Percentiles rank a stretch among this genome's conserved stretches.
Evolutionary conservation across 2,797 vertebrate species (phyloP).

Genomic region (Dermochelys coriacea): DNA sequence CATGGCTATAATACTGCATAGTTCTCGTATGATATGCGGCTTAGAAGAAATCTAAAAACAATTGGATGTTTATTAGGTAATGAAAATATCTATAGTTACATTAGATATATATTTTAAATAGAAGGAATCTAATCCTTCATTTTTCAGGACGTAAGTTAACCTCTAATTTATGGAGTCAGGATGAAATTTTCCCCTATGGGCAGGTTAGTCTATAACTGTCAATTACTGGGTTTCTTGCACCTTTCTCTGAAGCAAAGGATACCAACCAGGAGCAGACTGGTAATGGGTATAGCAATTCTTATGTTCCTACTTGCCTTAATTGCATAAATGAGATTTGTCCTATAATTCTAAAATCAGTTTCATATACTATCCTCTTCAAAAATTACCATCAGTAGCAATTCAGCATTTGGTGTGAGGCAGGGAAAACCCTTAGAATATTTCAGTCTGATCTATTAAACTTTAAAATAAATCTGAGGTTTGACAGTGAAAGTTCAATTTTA

Average conservation of each 20-base stretch:
- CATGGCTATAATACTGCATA: too few relatives aligned
- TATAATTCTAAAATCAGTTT: conserved; percentile 64
- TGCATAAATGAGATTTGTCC: conserved; percentile 56
- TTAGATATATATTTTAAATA: neutral
- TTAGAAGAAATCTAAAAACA: too few relatives aligned
- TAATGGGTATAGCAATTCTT: conserved; percentile 3
- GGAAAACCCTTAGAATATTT: conserved; percentile 56
- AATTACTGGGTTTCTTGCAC: neutral
- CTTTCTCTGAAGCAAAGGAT: neutral
- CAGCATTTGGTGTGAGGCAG: conserved; percentile 23
- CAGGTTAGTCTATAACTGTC: neutral
- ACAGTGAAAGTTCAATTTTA: conserved; percentile 19
- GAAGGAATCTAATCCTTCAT: too few relatives aligned
- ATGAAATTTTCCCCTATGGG: neutral
- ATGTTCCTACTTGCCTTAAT: conserved; percentile 63
- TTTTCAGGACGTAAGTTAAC: neutral
- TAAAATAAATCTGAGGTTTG: conserved; percentile 28
- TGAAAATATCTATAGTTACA: neutral
- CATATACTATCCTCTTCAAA: conserved; percentile 57
- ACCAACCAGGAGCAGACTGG: neutral
- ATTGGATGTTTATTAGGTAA: too few relatives aligned
- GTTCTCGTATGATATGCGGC: too few relatives aligned
- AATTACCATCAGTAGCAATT: conserved; percentile 66
- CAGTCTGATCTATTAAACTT: conserved; percentile 35
- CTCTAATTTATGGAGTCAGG: neutral